Evolutionary conservation across 2,888 invertebrate genomes (phyloP).

Genomic region (Apamea epomidion): DNA sequence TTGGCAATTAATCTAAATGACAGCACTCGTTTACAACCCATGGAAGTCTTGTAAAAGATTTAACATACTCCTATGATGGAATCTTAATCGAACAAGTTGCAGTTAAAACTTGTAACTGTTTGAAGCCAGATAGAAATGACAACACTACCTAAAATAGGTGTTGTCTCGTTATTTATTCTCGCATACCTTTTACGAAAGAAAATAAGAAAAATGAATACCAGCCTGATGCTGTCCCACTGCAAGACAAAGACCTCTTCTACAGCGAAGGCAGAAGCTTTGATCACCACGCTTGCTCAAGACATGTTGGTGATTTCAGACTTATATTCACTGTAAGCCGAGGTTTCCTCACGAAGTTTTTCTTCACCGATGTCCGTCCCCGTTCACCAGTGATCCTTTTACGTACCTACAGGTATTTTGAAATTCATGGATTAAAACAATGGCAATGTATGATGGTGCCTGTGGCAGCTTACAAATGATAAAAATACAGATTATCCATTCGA

Average conservation of each 20-base stretch:
- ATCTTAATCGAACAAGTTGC: background rate
- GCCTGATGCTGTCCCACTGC: background rate
- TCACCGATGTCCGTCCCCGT: background rate
- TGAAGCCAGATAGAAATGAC: slow-evolving; percentile 4
- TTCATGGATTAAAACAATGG: background rate
- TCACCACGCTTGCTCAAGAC: background rate
- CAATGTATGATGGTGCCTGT: background rate
- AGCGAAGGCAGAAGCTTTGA: background rate
- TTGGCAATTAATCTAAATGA: background rate
- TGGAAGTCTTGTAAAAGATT: background rate
- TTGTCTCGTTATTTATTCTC: slow-evolving; percentile 1
- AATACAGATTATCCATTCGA: background rate
- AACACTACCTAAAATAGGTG: background rate
- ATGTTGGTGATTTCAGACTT: background rate
- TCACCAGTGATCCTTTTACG: background rate
- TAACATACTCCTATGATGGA: background rate
- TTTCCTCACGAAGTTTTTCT: background rate
- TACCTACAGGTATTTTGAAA: background rate
- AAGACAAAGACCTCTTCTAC: background rate
- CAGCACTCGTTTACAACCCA: background rate
- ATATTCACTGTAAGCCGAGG: background rate
- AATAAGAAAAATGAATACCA: background rate
- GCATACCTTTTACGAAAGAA: background rate
- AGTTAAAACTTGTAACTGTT: background rate
- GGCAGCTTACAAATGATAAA: background rate